Conservation (phyloP, 2,113 vertebrate genomes). For the Pygoscelis antarcticus region DNA sequence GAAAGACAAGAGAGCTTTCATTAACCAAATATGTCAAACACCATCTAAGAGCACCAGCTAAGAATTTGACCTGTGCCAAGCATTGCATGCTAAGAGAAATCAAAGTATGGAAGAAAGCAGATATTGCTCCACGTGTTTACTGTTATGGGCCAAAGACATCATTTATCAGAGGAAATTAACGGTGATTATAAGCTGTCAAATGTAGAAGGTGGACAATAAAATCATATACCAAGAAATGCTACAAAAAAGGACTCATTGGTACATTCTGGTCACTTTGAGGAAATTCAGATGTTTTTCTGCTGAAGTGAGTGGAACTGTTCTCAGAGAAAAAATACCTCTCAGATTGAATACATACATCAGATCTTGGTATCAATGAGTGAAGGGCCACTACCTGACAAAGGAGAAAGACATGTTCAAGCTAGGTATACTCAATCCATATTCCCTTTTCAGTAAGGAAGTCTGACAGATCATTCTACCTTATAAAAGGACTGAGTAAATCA, state of each 20-base stretch:
- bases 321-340: neutral
- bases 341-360: neutral
- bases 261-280: neutral
- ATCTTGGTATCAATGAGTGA: neutral
- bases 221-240: neutral
- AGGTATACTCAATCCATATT: neutral
- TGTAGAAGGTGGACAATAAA: neutral
- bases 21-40: neutral
- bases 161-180: neutral
- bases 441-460: neutral
- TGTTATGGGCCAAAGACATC: neutral
- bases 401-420: neutral
- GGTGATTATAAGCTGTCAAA: neutral
- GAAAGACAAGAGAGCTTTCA: neutral
- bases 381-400: neutral
- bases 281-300: neutral
- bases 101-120: neutral
- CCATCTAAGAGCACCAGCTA: neutral
- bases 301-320: neutral
- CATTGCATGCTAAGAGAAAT: neutral
- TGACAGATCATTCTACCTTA: neutral
- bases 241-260: neutral
- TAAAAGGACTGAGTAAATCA: neutral
- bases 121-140: neutral
- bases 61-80: neutral